Base-by-base conservation (phyloP, 2,888 invertebrate genomes). In the Morinoia aosen region DNA sequence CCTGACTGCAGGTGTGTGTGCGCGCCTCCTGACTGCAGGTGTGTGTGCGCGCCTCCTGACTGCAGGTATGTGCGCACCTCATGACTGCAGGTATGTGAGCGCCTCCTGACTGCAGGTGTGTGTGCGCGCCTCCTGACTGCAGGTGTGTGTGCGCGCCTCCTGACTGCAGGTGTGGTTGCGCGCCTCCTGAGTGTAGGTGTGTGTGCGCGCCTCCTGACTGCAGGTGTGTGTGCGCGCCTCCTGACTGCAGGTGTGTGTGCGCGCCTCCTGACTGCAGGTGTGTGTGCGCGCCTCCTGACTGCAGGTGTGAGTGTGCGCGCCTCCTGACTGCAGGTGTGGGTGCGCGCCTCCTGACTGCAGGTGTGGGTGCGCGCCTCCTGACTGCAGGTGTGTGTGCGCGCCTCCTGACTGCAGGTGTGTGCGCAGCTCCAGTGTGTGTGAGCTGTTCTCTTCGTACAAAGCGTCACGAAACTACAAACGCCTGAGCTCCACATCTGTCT, bases 211-310 rank as follows among this genome's bases (percentile, higher is more conserved):
- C 58, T 95, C 95, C 40, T 39, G 95, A 95, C 95, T 10, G 33
- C 93, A 56, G 93, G 93, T 93, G 57, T 93, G 76, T 76, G 33
- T n/a, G n/a, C 25, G 76, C 76, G 76, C 76, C 25, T 8, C 19
- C 25, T 25, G 2, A 33, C 76, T 76, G 25, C 76, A 48, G 48
- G 48, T 48, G 5, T 48, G 48, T 48, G 5, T n/a, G n/a, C 48
- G 48, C 48, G 5, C 3, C 48, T 48, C 48, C 48, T 4, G n/a
- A n/a, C n/a, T n/a, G n/a, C n/a, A n/a, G n/a, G n/a, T n/a, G n/a
- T n/a, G n/a, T n/a, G n/a, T n/a, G n/a, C n/a, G n/a, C n/a, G 91
- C 91, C 58, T 95, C 95, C 40, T 39, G 95, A 95, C 95, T 10
- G 33, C 93, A 56, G 93, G 93, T 93, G 57, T 93, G 76, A n/a